Evolutionary conservation across 2,113 vertebrate species (phyloP), one percentile per base, ranked within the genome.

Genomic region (Otocyon megalotis): DNA sequence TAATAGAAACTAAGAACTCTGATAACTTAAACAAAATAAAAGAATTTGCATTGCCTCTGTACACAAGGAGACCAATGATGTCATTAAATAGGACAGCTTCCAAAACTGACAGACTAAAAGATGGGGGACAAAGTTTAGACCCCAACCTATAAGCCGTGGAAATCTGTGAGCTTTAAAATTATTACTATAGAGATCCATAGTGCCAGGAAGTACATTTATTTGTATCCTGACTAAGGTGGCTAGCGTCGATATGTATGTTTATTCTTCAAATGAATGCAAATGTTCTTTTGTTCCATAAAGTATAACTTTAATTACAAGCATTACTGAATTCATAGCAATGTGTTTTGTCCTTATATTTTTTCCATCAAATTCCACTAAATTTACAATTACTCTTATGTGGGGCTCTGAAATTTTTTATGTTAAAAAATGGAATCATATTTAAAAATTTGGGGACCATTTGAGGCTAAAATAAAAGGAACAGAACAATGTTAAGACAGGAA

Each of bases 361-460:
- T 97, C 48, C 65, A 74, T 58, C 26, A 69, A 79, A 72, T 77
- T 88, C 77, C 90, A 85, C 65, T 69, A 82, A 96, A 85, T 74
- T 62, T 84, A 65, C 16, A 58, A 63, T 56, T 65, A 60, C 84
- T 54, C 28, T 93, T 65, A 62, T 80, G 56, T 89, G 76, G 10
- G 17, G 30, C 54, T 79, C 85, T 90, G 37, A 90, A 72, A 72
- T 13, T 93, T 93, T 87, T 79, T 15, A 43, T 82, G 54, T 85
- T 84, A 92, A 90, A 88, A 90, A 97, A 65, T 74, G 62, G 32
- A 86, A 79, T 97, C 60, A 62, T 76, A 62, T 30, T 96, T 92
- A 48, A 96, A 96, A 97, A 94, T 50, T 58, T 60, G 58, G 65
- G 63, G 54, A 72, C 43, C n/a, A 20, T 93, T 88, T 3, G 0